Evolutionary conservation across 1,140 invertebrate species (phyloP).

Genomic region (Drosophila leontia): DNA sequence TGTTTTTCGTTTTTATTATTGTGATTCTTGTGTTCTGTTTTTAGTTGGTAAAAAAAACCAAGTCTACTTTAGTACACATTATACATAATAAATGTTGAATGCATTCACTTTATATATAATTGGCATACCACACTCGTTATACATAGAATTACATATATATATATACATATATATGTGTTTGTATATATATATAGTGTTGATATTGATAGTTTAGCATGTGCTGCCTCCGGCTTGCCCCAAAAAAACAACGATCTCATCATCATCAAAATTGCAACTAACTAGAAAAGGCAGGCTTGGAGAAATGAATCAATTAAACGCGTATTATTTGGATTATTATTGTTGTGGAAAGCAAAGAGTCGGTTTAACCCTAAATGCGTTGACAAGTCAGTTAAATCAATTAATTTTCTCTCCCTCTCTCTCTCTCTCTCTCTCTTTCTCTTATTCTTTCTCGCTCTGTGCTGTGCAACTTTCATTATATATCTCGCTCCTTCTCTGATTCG

Average conservation of each 20-base stretch:
- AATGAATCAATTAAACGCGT: constrained; percentile 13
- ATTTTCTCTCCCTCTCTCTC: constrained; percentile 1
- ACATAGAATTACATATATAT: constrained; percentile 11
- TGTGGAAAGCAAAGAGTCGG: constrained; percentile 15
- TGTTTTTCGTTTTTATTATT: constrained; percentile 24
- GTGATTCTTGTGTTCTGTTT: constrained; percentile 33
- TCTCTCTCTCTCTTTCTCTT: not conserved
- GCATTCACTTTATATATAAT: constrained; percentile 53
- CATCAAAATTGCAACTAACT: constrained; percentile 50
- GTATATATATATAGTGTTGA: constrained; percentile 4
- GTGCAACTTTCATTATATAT: constrained; percentile 12
- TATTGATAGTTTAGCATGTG: constrained; percentile 24
- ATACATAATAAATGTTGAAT: constrained; percentile 44
- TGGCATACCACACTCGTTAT: constrained; percentile 42
- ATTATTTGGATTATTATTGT: constrained; percentile 3
- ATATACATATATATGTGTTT: not conserved
- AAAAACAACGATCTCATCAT: constrained; percentile 16
- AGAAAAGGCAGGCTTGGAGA: constrained; percentile 23
- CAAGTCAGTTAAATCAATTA: constrained; percentile 10
- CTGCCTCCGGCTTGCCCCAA: constrained; percentile 18
- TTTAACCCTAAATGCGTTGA: constrained; percentile 14
- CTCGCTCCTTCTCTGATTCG: constrained; percentile 13
- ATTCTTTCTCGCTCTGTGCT: constrained; percentile 11
- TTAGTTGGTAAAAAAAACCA: constrained; percentile 50
- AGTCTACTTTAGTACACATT: constrained; percentile 48